phyloP scores from a whole-genome alignment of 2,113 vertebrate genomes.

The Bagarius yarrelli region DNA sequence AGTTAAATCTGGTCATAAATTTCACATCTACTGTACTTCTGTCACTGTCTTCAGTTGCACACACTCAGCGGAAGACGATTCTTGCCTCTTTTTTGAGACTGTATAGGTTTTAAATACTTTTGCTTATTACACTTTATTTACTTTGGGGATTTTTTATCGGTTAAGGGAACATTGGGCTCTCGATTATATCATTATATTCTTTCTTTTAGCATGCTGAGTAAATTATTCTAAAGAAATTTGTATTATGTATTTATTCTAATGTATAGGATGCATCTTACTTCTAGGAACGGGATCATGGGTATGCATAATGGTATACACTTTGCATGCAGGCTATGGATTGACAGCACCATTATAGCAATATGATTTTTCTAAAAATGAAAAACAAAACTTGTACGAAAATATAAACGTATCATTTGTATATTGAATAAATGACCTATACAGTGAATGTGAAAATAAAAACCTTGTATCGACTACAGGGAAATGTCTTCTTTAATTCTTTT shows the following conservation, averaged over 20 bases:
- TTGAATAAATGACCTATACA: slow-evolving; percentile 22
- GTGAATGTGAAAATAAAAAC: slow-evolving; percentile 40
- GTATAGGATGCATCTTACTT: slow-evolving; percentile 35
- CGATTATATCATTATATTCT: slow-evolving; percentile 24
- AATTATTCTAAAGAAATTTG: slow-evolving; percentile 25
- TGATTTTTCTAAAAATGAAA: slow-evolving; percentile 45
- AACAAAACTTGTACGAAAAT: slow-evolving; percentile 34
- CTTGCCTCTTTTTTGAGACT: background rate
- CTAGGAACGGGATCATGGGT: slow-evolving; percentile 32
- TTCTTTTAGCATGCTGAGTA: slow-evolving; percentile 37
- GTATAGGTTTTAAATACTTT: slow-evolving; percentile 31
- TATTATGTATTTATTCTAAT: slow-evolving; percentile 34
- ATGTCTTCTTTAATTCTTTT: background rate
- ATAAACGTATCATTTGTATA: slow-evolving; percentile 50
- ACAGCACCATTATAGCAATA: slow-evolving; percentile 50
- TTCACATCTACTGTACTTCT: background rate
- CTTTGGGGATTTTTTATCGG: slow-evolving; percentile 3
- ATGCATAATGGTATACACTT: slow-evolving; percentile 32
- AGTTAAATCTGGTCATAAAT: slow-evolving; percentile 15
- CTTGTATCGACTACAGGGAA: slow-evolving; percentile 22
- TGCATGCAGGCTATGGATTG: slow-evolving; percentile 51
- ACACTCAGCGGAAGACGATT: background rate
- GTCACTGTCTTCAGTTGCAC: slow-evolving; percentile 1
- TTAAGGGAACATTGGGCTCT: slow-evolving; percentile 16
- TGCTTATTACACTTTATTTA: slow-evolving; percentile 36